Evolutionary conservation across 2,888 invertebrate species (phyloP).

Genomic region (Microdon myrmicae): DNA sequence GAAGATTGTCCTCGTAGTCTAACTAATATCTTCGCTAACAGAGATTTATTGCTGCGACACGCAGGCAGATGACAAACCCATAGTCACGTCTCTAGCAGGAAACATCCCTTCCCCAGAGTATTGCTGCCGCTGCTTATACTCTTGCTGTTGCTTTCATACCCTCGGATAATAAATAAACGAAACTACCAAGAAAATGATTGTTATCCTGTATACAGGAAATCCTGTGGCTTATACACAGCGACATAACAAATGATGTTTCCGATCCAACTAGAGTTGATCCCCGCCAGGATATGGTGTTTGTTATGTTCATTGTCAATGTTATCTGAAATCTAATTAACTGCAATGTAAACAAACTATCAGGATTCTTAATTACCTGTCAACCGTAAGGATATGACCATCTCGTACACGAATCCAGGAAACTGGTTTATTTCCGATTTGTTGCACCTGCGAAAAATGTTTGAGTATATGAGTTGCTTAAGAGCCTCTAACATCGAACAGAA

Average conservation of each 20-base stretch:
- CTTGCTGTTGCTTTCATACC: background rate
- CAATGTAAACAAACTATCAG: slow-evolving; percentile 45
- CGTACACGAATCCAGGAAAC: slow-evolving; percentile 91
- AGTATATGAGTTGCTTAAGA: slow-evolving; percentile 36
- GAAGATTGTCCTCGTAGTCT: no score
- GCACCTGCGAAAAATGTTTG: slow-evolving; percentile 69
- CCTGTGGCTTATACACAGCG: slow-evolving; percentile 24
- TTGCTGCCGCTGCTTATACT: no score
- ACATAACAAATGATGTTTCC: slow-evolving; percentile 1
- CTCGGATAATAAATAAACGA: slow-evolving; percentile 8
- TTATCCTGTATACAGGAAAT: slow-evolving; percentile 13
- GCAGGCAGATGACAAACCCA: no score
- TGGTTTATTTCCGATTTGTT: slow-evolving; percentile 91
- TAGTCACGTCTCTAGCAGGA: no score
- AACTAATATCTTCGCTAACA: no score
- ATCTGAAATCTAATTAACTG: slow-evolving; percentile 43
- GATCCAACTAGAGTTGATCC: slow-evolving; percentile 2
- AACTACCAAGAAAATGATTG: slow-evolving; percentile 7
- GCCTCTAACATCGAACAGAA: slow-evolving; percentile 14
- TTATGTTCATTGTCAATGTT: slow-evolving; percentile 34
- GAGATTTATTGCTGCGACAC: no score
- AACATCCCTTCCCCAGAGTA: no score
- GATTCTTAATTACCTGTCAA: slow-evolving; percentile 75
- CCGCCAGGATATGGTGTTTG: slow-evolving; percentile 13
- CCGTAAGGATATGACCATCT: slow-evolving; percentile 90